Evolutionary conservation across 1,140 invertebrate genomes (phyloP).

Genomic region (Zaprionus vittiger): DNA sequence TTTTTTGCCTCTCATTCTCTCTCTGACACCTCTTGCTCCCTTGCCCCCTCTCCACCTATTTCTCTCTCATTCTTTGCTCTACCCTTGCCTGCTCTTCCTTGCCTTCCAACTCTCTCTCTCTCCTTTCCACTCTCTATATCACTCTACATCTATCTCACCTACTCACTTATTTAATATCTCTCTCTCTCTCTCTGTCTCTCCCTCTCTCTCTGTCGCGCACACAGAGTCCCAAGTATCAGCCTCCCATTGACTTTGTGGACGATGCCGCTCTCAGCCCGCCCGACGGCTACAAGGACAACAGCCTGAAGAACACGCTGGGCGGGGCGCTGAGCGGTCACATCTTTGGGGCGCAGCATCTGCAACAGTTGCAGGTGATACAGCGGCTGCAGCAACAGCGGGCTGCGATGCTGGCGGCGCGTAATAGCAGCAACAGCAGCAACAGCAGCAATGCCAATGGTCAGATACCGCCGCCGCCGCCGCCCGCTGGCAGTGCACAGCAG

Average conservation of each 20-base stretch:
- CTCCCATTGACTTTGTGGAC: conserved; percentile 88
- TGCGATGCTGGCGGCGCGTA: conserved; percentile 83
- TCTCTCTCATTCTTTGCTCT: neutral
- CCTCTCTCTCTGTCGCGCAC: neutral
- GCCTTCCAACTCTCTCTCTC: neutral
- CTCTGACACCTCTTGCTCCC: too few species aligned
- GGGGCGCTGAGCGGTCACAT: conserved; percentile 86
- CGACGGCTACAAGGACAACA: conserved; percentile 92
- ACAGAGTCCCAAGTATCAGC: conserved; percentile 86
- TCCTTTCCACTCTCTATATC: neutral
- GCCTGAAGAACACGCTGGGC: conserved; percentile 85
- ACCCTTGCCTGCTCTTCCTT: too few species aligned
- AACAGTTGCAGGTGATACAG: conserved; percentile 86
- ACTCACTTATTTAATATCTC: neutral
- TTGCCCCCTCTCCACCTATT: neutral
- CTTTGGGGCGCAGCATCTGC: conserved; percentile 87
- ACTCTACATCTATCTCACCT: neutral
- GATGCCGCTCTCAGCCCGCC: conserved; percentile 93
- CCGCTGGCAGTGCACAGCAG: conserved; percentile 57
- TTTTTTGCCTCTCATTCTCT: neutral
- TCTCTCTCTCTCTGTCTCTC: neutral
- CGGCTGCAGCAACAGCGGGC: conserved; percentile 85
- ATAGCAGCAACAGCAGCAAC: conserved; percentile 44
- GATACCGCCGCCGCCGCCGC: conserved; percentile 79
- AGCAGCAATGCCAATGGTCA: conserved; percentile 47